Percentiles rank a stretch among this genome's conserved stretches.
phyloP scores from a whole-genome alignment of 1,140 invertebrate genomes.

The Ditylenchus dipsaci region DNA sequence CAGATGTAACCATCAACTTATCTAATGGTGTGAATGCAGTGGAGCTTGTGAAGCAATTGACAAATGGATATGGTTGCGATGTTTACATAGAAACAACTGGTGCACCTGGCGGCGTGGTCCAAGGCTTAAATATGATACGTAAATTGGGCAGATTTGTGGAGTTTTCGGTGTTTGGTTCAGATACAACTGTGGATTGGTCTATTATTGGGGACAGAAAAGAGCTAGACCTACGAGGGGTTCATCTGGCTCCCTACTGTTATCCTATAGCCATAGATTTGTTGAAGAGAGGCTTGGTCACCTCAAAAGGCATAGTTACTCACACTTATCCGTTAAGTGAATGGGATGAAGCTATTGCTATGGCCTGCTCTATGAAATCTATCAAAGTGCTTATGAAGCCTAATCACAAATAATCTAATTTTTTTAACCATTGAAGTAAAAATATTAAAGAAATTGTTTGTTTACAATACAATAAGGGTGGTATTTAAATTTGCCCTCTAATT shows the following conservation, averaged over 20 bases:
- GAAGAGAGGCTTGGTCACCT: background rate
- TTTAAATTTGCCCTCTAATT: no score
- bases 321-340: background rate
- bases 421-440: no score
- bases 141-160: background rate
- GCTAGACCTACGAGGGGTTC: background rate
- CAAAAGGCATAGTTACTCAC: slow-evolving; percentile 5
- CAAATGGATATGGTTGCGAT: background rate
- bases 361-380: background rate
- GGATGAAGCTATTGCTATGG: background rate
- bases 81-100: slow-evolving; percentile 1
- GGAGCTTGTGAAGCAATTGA: background rate
- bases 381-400: slow-evolving; percentile 7
- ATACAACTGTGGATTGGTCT: background rate
- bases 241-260: slow-evolving; percentile 7
- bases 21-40: background rate
- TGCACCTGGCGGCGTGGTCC: background rate
- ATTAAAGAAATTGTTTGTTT: no score
- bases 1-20: background rate
- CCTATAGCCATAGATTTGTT: slow-evolving; percentile 3
- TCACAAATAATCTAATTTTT: no score
- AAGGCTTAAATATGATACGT: background rate
- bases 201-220: slow-evolving; percentile 3
- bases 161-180: background rate
- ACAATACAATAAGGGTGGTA: no score